Conservation (phyloP, 2,888 invertebrate species). For the Andrena dorsata region DNA sequence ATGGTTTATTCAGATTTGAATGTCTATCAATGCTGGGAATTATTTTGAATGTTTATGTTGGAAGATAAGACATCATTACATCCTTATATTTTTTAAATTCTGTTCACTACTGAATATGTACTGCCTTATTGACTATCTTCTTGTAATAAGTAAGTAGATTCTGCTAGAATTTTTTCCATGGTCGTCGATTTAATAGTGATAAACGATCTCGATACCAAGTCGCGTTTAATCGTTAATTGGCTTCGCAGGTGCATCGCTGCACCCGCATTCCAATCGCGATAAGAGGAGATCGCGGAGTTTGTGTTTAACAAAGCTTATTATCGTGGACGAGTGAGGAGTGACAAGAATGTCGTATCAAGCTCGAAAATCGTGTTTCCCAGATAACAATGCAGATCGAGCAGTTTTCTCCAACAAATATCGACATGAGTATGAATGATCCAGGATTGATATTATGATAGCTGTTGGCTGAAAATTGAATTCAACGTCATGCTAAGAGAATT, state of each 20-base stretch:
- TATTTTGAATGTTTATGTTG: no score
- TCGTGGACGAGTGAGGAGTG: constrained; percentile 6
- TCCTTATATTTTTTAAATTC: no score
- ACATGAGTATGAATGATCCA: constrained; percentile 1
- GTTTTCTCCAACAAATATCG: background rate
- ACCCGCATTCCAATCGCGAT: constrained; percentile 62
- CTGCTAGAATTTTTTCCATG: no score
- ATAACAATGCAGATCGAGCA: background rate
- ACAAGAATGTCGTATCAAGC: constrained; percentile 37
- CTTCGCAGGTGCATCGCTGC: constrained; percentile 51
- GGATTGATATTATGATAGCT: constrained; percentile 45
- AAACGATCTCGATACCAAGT: constrained; percentile 36
- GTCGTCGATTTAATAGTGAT: constrained; percentile 15
- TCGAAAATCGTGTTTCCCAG: constrained; percentile 26
- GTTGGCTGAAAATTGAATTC: constrained; percentile 10
- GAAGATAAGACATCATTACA: no score
- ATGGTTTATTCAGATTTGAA: no score
- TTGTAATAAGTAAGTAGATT: no score
- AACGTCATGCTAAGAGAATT: constrained; percentile 25
- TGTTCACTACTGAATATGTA: no score
- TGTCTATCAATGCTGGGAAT: no score
- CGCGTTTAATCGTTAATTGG: constrained; percentile 56
- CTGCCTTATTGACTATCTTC: no score
- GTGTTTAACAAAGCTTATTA: constrained; percentile 45
- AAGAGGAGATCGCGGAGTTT: constrained; percentile 55